These are phyloP conservation scores for Conops quadrifasciatus DNA, from an alignment of 2,888 invertebrate species.

Conservation along the genomic window DNA sequence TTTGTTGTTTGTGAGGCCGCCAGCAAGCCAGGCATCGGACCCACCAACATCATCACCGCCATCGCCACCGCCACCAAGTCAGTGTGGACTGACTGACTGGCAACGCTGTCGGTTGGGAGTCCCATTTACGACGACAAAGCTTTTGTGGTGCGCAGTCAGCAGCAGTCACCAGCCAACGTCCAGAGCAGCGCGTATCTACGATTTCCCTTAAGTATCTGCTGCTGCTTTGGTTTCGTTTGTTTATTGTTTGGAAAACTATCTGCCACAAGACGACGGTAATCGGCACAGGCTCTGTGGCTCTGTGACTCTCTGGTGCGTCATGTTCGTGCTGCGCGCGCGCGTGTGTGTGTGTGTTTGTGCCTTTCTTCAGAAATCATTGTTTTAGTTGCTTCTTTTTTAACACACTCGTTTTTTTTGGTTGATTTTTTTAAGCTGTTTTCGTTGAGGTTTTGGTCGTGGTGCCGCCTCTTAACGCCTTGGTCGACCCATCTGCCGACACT, in stretches of 20 bases:
- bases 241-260: slow-evolving; percentile 22
- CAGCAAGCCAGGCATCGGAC: slow-evolving; percentile 32
- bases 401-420: slow-evolving; percentile 9
- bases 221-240: slow-evolving; percentile 11
- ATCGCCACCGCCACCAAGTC: no score
- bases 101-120: background rate
- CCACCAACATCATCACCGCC: slow-evolving; percentile 30
- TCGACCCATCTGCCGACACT: slow-evolving; percentile 13
- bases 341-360: background rate
- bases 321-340: background rate
- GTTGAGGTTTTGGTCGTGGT: slow-evolving; percentile 10
- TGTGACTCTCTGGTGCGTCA: slow-evolving; percentile 11
- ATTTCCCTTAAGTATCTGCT: slow-evolving; percentile 7
- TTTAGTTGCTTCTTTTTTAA: background rate
- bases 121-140: background rate
- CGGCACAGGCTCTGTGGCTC: background rate
- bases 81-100: background rate
- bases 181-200: slow-evolving; percentile 7
- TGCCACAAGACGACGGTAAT: slow-evolving; percentile 2
- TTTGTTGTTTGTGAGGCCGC: slow-evolving; percentile 44
- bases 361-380: slow-evolving; percentile 23
- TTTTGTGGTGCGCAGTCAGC: slow-evolving; percentile 22
- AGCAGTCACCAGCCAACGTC: background rate
- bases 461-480: slow-evolving; percentile 24
- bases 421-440: background rate